These are phyloP conservation scores for Pocillopora meandrina DNA, from an alignment of 92 coral and sea anemone genomes.

Conservation along the genomic window DNA sequence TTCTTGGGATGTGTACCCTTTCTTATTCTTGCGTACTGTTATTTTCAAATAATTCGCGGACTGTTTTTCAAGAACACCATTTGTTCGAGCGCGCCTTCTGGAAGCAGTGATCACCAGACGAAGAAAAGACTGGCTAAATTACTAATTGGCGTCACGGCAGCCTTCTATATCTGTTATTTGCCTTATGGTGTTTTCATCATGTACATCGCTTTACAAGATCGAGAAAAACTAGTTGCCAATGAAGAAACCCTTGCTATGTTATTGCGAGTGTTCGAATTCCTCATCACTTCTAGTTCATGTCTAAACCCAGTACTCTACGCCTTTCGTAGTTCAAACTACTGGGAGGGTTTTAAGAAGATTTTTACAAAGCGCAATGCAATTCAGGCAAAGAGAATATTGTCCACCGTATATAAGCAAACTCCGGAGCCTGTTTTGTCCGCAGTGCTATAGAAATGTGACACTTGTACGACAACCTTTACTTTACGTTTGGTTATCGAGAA, in stretches of 20 bases:
- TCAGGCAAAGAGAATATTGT: not conserved
- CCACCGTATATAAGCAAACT: not conserved
- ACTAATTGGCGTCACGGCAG: constrained; percentile 57
- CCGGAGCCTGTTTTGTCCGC: constrained; percentile 7
- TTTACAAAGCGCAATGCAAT: constrained; percentile 17
- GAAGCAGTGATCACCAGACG: constrained; percentile 29
- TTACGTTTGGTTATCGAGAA: not conserved
- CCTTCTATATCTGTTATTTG: constrained; percentile 64
- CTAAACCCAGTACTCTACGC: constrained; percentile 77
- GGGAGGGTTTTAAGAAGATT: constrained; percentile 62
- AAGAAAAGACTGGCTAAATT: constrained; percentile 68
- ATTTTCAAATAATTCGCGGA: constrained; percentile 67
- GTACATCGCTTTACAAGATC: constrained; percentile 49
- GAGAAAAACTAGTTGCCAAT: constrained; percentile 15
- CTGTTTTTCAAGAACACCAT: constrained; percentile 68
- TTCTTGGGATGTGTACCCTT: constrained; percentile 69
- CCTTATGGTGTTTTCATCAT: constrained; percentile 64
- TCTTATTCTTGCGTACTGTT: constrained; percentile 61
- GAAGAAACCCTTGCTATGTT: constrained; percentile 38
- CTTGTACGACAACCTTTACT: not conserved
- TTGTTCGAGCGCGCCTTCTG: constrained; percentile 39
- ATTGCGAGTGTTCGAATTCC: constrained; percentile 59
- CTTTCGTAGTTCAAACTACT: constrained; percentile 78
- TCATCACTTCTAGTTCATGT: constrained; percentile 64
- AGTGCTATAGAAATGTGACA: not conserved